Conservation (phyloP, 2,113 vertebrate species). For the Peucedramus taeniatus region DNA sequence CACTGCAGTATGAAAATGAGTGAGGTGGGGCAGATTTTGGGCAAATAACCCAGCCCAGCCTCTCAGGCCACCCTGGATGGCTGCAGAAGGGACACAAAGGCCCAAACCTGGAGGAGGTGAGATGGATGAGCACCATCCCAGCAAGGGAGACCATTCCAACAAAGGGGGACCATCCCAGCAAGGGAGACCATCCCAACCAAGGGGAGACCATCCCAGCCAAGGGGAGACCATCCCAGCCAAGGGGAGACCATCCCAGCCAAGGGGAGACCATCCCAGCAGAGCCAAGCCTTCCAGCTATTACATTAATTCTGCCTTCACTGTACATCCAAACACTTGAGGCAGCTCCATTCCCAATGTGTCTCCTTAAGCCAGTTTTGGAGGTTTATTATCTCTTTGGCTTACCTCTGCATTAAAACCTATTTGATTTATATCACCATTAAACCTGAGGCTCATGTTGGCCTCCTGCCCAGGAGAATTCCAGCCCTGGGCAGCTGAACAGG, state of each 20-base stretch:
- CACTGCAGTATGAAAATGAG: not conserved
- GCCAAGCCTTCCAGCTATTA: not conserved
- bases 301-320: not conserved
- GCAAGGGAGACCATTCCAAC: not conserved
- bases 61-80: not conserved
- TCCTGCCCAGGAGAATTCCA: not conserved
- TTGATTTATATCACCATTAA: not conserved
- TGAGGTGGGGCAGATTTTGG: not conserved
- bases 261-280: not conserved
- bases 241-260: not conserved
- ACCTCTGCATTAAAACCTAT: not conserved
- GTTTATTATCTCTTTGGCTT: not conserved
- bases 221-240: not conserved
- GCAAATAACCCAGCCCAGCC: not conserved
- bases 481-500: not conserved
- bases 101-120: not conserved
- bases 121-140: not conserved
- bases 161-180: not conserved
- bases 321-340: not conserved
- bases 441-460: not conserved
- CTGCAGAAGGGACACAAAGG: not conserved
- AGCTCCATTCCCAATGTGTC: not conserved
- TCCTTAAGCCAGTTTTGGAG: not conserved
- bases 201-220: not conserved
- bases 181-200: no score